Conservation (phyloP, 92 coral and sea anemone genomes). For the Ricordea florida region DNA sequence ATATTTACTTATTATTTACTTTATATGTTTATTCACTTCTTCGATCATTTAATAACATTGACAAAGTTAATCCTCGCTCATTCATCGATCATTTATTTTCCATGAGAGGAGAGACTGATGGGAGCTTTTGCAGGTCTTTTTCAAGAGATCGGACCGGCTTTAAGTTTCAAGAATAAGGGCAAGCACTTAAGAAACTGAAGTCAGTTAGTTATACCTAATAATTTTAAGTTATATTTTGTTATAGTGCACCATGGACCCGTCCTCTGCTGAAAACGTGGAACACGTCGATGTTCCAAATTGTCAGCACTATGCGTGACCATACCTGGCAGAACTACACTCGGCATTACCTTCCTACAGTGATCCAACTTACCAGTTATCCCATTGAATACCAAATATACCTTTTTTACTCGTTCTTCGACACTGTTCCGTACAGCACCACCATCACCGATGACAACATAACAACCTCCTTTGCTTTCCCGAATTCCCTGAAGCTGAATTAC, state of each 20-base stretch:
- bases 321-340: constrained; percentile 55
- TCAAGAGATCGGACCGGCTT: too few relatives aligned
- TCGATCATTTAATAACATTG: too few relatives aligned
- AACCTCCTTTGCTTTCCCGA: constrained; percentile 13
- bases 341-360: constrained; percentile 34
- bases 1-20: too few relatives aligned
- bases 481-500: constrained; percentile 17
- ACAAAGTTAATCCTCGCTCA: too few relatives aligned
- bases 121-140: too few relatives aligned
- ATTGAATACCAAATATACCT: neutral
- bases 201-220: neutral
- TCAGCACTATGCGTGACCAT: constrained; percentile 32
- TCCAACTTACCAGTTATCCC: constrained; percentile 14
- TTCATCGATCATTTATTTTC: too few relatives aligned
- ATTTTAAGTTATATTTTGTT: neutral
- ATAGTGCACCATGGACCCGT: constrained; percentile 71
- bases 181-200: too few relatives aligned
- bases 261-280: constrained; percentile 55
- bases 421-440: constrained; percentile 18
- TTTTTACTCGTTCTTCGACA: neutral
- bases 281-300: constrained; percentile 45
- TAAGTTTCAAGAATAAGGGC: too few relatives aligned
- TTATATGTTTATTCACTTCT: too few relatives aligned
- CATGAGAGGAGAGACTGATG: too few relatives aligned
- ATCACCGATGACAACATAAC: neutral